Evolutionary conservation across 2,797 vertebrate species (phyloP).

Genomic region (Ataeniobius toweri): DNA sequence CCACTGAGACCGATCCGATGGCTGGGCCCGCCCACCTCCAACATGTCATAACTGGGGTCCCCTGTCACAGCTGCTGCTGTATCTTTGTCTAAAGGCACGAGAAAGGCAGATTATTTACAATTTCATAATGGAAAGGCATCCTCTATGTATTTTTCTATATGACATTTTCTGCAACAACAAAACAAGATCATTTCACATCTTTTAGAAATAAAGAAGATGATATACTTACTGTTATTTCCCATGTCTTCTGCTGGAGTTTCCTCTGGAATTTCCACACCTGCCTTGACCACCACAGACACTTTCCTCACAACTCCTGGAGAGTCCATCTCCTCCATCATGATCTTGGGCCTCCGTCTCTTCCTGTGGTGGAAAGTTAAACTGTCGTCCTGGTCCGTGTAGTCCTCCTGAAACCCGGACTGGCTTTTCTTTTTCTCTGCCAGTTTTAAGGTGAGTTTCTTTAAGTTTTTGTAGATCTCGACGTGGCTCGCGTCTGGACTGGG

Average conservation of each 20-base stretch:
- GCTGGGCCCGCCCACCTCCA: slow-evolving; percentile 59
- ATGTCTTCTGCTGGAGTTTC: slow-evolving; percentile 14
- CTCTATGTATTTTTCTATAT: no score
- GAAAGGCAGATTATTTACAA: neutral
- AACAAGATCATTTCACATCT: no score
- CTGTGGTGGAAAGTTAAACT: slow-evolving; percentile 42
- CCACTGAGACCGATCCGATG: slow-evolving; percentile 80
- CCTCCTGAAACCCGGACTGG: slow-evolving; percentile 27
- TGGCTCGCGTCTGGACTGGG: slow-evolving; percentile 78
- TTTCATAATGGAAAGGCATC: neutral
- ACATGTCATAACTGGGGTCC: slow-evolving; percentile 30
- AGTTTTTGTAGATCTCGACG: slow-evolving; percentile 87
- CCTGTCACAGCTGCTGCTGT: slow-evolving; percentile 13
- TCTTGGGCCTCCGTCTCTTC: slow-evolving; percentile 71
- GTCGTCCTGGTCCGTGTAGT: neutral
- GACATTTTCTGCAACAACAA: no score
- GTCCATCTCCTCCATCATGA: slow-evolving; percentile 81
- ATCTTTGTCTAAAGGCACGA: slow-evolving; percentile 33
- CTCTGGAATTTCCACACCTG: slow-evolving; percentile 8
- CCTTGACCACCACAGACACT: slow-evolving; percentile 74
- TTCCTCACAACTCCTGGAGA: slow-evolving; percentile 82
- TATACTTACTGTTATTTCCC: slow-evolving; percentile 48
- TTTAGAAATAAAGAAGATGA: neutral
- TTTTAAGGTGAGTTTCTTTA: slow-evolving; percentile 80
- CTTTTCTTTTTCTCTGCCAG: slow-evolving; percentile 73